Base-by-base conservation (phyloP, 2,888 invertebrate species). In the Netelia inedita region DNA sequence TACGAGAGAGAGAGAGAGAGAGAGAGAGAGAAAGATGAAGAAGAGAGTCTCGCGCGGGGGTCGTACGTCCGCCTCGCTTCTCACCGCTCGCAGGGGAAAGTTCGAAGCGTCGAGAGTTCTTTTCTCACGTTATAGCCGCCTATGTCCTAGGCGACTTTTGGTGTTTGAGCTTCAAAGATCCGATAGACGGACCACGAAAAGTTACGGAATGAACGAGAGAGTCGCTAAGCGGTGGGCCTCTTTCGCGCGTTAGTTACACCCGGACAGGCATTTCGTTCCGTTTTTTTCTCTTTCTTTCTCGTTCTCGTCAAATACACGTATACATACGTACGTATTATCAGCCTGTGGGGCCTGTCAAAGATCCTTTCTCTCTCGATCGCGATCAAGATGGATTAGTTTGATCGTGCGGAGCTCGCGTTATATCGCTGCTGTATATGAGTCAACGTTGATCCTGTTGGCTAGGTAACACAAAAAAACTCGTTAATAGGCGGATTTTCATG, bases 251-350 rank as follows among this genome's bases (percentile, higher is more conserved):
- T 68, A 63, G 80, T 68, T 55, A 72, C 43, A 53, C 59, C 46
- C n/a, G 50, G 2, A 50, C 50, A 8, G n/a, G n/a, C n/a, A 2
- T 50, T 50, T 50, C 50, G n/a, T n/a, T 3, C 11, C 50, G 11
- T 50, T 50, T 81, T 79, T 86, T 82, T 85, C 88, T 87, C 82
- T 86, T 87, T 86, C 87, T 86, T 19, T 43, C 46, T 55, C 76
- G 16, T 80, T 59, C 69, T 69, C 73, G 74, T 85, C 65, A 73
- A 57, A 41, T 53, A 21, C 59, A 46, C 14, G 3, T 46, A 46
- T 46, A 46, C 46, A 11, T 14, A 14, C 2, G 14, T 14, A 14
- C 10, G n/a, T 50, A 19, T 57, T 68, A 10, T 55, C 11, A 10
- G 23, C n/a, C 23, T 59, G 46, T 65, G 43, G 66, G 55, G 16